phyloP scores from a whole-genome alignment of 2,888 invertebrate genomes.

The Noctua janthina region DNA sequence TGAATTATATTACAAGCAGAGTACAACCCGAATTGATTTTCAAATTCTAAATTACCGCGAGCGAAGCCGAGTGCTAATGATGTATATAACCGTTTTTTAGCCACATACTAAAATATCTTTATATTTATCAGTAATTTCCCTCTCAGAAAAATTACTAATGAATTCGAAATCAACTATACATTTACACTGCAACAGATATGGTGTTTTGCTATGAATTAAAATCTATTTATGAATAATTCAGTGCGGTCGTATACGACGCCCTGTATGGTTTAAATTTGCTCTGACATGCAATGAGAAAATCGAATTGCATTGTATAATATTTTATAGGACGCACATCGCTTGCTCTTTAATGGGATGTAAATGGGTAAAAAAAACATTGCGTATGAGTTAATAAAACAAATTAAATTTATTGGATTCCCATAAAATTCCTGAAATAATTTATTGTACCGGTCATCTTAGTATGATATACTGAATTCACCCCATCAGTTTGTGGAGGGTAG shows the following conservation, averaged over 20 bases:
- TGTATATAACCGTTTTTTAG: background rate
- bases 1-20: too few relatives aligned
- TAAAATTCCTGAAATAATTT: too few relatives aligned
- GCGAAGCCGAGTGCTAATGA: background rate
- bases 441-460: too few relatives aligned
- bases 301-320: constrained; percentile 24
- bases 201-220: constrained; percentile 31
- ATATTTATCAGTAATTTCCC: background rate
- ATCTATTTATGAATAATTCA: constrained; percentile 45
- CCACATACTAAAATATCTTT: background rate
- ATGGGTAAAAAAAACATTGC: background rate
- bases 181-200: background rate
- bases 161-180: background rate
- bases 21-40: too few relatives aligned
- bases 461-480: too few relatives aligned
- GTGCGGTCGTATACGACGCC: constrained; percentile 2
- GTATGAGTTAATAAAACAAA: too few relatives aligned
- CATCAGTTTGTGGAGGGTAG: too few relatives aligned
- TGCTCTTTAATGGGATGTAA: background rate
- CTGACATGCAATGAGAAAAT: constrained; percentile 34
- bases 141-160: background rate
- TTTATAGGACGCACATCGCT: constrained; percentile 1
- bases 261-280: constrained; percentile 31
- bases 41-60: too few relatives aligned
- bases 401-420: too few relatives aligned